A percentile compares a stretch with the other conserved stretches of the same genome.
Conservation (phyloP, 1,140 invertebrate species). For the Physella acuta region DNA sequence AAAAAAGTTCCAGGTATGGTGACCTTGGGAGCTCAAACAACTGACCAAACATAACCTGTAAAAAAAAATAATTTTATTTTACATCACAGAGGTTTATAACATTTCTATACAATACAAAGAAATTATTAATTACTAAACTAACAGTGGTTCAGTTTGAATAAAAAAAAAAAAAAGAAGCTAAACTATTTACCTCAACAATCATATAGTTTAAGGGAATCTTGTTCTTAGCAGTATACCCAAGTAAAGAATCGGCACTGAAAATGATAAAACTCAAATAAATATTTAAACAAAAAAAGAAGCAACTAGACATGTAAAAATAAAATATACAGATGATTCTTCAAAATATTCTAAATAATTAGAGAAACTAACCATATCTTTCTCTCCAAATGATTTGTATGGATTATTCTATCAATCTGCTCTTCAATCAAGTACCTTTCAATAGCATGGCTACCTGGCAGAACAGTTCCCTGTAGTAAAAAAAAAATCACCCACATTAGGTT, state of each 20-base stretch:
- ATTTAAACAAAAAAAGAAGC: background rate
- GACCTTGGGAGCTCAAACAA: conserved; percentile 87
- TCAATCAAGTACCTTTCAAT: conserved; percentile 98
- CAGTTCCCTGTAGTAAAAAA: conserved; percentile 55
- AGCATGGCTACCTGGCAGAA: conserved; percentile 89
- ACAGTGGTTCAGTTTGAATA: too few species aligned
- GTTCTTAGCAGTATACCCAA: conserved; percentile 88
- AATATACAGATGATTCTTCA: too few species aligned
- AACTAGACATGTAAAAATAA: too few species aligned
- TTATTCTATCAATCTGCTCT: conserved; percentile 91
- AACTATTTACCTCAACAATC: conserved; percentile 85
- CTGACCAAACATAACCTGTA: conserved; percentile 84
- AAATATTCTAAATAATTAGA: background rate
- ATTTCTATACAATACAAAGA: too few species aligned
- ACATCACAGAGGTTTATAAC: background rate
- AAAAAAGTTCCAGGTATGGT: conserved; percentile 87
- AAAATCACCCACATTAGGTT: background rate
- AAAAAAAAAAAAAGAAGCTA: too few species aligned
- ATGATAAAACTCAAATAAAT: conserved; percentile 1
- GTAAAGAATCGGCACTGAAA: conserved; percentile 79
- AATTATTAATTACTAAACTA: too few species aligned
- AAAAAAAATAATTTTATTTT: background rate
- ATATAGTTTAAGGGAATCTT: conserved; percentile 97
- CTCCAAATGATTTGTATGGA: conserved; percentile 85
- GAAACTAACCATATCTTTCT: conserved; percentile 82